Percentiles rank a stretch among this genome's conserved stretches.
Evolutionary conservation across 1,140 invertebrate genomes (phyloP).

Genomic region (Phenacoccus solenopsis): DNA sequence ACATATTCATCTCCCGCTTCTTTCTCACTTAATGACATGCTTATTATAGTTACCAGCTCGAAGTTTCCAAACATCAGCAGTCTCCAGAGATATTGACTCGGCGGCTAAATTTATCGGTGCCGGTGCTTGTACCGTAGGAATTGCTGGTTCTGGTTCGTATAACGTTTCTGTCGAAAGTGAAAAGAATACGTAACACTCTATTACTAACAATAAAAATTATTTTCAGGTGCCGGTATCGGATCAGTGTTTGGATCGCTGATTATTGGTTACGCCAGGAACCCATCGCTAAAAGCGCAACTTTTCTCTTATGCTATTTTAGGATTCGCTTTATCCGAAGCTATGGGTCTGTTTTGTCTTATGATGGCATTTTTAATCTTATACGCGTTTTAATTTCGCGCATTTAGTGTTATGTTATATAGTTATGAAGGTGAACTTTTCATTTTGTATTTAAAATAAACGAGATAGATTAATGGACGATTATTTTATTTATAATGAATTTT

Average conservation of each 20-base stretch:
- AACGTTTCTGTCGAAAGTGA: no score
- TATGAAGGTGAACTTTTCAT: background rate
- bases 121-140: conserved; percentile 98
- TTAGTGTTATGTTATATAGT: conserved; percentile 1
- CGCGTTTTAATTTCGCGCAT: conserved; percentile 74
- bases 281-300: conserved; percentile 95
- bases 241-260: conserved; percentile 98
- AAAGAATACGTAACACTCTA: no score
- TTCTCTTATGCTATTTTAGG: conserved; percentile 99
- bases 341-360: conserved; percentile 99
- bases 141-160: conserved; percentile 87
- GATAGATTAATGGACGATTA: background rate
- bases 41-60: conserved; percentile 44
- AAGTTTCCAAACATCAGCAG: conserved; percentile 81
- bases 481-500: no score
- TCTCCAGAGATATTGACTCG: conserved; percentile 94
- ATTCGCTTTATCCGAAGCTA: conserved; percentile 99
- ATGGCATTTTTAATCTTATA: conserved; percentile 99
- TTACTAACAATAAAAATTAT: no score
- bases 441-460: background rate
- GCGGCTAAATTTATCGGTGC: conserved; percentile 99
- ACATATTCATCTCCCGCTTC: no score
- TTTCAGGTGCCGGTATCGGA: conserved; percentile 91
- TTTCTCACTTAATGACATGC: no score
- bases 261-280: conserved; percentile 98